Conservation (phyloP, 2,888 invertebrate species). For the Boloria euphrosyne region DNA sequence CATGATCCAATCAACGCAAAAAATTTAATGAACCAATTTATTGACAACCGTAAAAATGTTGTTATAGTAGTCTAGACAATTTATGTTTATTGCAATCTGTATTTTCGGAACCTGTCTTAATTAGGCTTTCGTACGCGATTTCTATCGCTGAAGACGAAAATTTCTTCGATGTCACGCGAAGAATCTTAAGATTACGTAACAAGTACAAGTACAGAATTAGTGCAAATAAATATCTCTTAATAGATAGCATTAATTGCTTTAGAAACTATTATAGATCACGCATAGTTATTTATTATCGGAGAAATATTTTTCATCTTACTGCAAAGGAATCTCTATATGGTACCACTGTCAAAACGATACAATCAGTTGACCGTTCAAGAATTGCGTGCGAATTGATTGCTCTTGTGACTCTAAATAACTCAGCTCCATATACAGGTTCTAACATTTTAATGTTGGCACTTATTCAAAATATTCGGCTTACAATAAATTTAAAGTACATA, state of each 20-base stretch:
- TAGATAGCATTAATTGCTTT: constrained; percentile 61
- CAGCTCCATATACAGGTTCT: constrained; percentile 22
- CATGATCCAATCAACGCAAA: constrained; percentile 61
- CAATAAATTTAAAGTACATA: too few species aligned
- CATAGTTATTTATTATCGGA: constrained; percentile 51
- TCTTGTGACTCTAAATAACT: constrained; percentile 33
- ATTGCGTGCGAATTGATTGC: constrained; percentile 46
- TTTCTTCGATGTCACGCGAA: constrained; percentile 15
- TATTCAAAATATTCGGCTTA: too few species aligned
- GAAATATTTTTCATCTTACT: constrained; percentile 64
- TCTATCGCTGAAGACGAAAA: constrained; percentile 21
- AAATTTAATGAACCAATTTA: constrained; percentile 66
- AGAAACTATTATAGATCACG: constrained; percentile 60
- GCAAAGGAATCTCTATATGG: constrained; percentile 67
- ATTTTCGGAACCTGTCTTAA: constrained; percentile 53
- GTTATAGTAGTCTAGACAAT: constrained; percentile 60
- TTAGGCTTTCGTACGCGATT: constrained; percentile 48
- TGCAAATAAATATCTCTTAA: constrained; percentile 44
- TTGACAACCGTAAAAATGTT: constrained; percentile 67
- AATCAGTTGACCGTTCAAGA: constrained; percentile 56
- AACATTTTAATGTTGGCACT: not conserved
- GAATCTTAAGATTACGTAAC: too few species aligned
- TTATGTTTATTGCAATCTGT: constrained; percentile 58
- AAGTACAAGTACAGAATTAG: not conserved
- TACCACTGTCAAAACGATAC: constrained; percentile 59